Evolutionary conservation across 2,797 vertebrate species (phyloP), one percentile per base, ranked within the genome.

Genomic region (Borostomias antarcticus): DNA sequence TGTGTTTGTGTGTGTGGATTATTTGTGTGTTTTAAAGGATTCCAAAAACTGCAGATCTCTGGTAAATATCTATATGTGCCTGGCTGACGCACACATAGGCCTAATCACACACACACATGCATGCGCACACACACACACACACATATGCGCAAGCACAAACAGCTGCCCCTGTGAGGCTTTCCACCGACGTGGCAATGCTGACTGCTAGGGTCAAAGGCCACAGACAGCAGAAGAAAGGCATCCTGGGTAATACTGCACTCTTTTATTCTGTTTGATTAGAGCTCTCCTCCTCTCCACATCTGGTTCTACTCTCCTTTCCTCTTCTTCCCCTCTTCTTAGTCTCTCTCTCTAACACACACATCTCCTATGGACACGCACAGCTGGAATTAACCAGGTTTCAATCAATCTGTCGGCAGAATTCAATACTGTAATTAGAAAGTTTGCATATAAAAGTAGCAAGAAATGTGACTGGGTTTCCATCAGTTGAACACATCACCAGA

Each of bases 131-230:
- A 9, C 26, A 3, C 13, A 2, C 1, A 54, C 15, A 30, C 13
- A 30, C 48, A 52, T 5, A 28, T 2, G 26, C 50, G 26, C 48
- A 23, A 21, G 9, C 52, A 32, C 54, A 19, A 28, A 33, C 1
- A 57, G 30, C 54, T 57, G 54, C 54, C 28, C 17, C 19, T 19
- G 9, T n/a, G 53, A 56, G 53, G 13, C 9, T 56, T 29, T 30
- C 19, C 11, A 57, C 54, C n/a, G 23, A 57, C 29, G 15, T n/a
- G 6, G 13, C 53, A 33, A n/a, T 33, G 30, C 54, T 19, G 9
- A 19, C 9, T 35, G 30, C 54, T 1, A 10, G 19, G 30, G 54
- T 57, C 30, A 35, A 57, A 57, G 54, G 28, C 29, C 54, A 35
- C n/a, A 2, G n/a, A 10, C 54, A 32, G 30, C 29, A 19, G 54